These are phyloP conservation scores for Otis tarda DNA, from an alignment of 2,113 vertebrate genomes.

Conservation along the genomic window DNA sequence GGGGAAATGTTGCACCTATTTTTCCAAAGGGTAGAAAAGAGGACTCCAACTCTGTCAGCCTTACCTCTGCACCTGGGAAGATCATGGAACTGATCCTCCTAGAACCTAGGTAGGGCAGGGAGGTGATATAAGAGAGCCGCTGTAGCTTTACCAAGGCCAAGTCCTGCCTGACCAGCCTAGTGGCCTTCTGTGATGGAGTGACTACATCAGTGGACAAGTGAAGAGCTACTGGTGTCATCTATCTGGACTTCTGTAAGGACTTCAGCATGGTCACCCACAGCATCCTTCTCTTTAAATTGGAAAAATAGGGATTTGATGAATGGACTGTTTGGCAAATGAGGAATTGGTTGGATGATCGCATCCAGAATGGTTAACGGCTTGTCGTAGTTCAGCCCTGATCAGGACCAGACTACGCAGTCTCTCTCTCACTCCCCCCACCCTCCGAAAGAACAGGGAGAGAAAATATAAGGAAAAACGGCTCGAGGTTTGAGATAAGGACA, in stretches of 20 bases:
- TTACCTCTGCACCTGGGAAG: not conserved
- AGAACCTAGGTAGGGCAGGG: not conserved
- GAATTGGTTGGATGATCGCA: not conserved
- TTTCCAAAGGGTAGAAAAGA: not conserved
- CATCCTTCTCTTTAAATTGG: not conserved
- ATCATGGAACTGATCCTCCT: not conserved
- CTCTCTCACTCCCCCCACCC: no score
- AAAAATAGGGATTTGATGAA: accelerated
- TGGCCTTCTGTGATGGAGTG: not conserved
- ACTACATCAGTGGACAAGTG: not conserved
- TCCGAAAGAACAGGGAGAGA: no score
- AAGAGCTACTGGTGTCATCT: not conserved
- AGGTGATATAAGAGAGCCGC: not conserved
- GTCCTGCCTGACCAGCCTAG: not conserved
- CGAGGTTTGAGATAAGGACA: no score
- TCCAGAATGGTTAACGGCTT: no score
- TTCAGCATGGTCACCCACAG: accelerated
- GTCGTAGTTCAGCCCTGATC: no score
- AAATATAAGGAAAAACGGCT: no score
- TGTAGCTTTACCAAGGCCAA: not conserved
- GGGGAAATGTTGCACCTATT: not conserved
- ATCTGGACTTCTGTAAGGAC: not conserved
- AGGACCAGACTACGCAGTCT: no score
- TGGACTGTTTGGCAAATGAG: not conserved
- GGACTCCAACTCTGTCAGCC: not conserved